These are phyloP conservation scores for Protodeltote pygarga DNA, from an alignment of 2,888 invertebrate genomes.

Conservation along the genomic window DNA sequence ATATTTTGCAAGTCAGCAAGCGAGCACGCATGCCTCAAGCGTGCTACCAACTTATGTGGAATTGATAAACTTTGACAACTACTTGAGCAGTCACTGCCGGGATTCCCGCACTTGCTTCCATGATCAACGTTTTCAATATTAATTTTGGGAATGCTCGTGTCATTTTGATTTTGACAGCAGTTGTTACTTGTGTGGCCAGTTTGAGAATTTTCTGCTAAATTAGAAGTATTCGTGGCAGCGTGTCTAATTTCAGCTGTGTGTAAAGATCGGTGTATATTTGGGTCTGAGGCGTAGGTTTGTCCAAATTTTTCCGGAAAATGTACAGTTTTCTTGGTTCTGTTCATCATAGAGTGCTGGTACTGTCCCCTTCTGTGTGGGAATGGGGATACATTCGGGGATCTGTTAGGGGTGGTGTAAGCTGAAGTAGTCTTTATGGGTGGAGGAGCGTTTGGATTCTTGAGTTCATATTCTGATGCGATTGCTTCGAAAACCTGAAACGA, in stretches of 20 bases:
- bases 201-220: slow-evolving; percentile 44
- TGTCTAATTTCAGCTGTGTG: slow-evolving; percentile 11
- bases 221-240: slow-evolving; percentile 43
- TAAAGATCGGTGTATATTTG: slow-evolving; percentile 68
- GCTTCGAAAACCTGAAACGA: slow-evolving; percentile 78
- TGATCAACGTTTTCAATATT: slow-evolving; percentile 50
- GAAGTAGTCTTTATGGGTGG: slow-evolving; percentile 61
- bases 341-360: slow-evolving; percentile 77
- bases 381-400: slow-evolving; percentile 71
- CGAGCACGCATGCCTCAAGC: slow-evolving; percentile 73
- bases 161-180: slow-evolving; percentile 51
- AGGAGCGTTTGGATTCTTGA: slow-evolving; percentile 63
- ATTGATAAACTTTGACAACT: slow-evolving; percentile 54
- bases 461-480: slow-evolving; percentile 78
- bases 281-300: slow-evolving; percentile 71
- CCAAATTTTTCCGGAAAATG: slow-evolving; percentile 67
- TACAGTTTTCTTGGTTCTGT: slow-evolving; percentile 62
- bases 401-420: slow-evolving; percentile 67
- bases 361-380: slow-evolving; percentile 66
- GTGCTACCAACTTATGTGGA: slow-evolving; percentile 71
- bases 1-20: slow-evolving; percentile 70
- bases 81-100: slow-evolving; percentile 27
- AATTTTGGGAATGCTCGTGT: slow-evolving; percentile 53
- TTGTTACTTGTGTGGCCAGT: slow-evolving; percentile 54
- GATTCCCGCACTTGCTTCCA: slow-evolving; percentile 28